A percentile compares a stretch with the other conserved stretches of the same genome.
These are phyloP conservation scores for Oithona nana DNA, from an alignment of 2,888 invertebrate genomes.

Conservation along the genomic window DNA sequence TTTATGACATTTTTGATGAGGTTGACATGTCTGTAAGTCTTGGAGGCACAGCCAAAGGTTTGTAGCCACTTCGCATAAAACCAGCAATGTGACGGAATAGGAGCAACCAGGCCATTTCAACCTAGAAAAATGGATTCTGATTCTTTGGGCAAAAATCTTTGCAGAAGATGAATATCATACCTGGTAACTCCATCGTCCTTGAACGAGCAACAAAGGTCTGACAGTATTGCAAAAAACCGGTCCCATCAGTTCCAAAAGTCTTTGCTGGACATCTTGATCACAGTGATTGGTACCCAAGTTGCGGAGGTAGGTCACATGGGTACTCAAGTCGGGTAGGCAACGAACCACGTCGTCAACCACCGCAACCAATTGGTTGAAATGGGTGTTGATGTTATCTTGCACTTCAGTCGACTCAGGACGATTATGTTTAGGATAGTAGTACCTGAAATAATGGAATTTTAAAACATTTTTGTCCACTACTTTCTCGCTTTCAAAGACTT, in stretches of 20 bases:
- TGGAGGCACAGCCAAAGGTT: not conserved
- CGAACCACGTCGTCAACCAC: not conserved
- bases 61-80: not conserved
- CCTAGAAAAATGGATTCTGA: not conserved
- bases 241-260: not conserved
- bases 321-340: not conserved
- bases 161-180: not conserved
- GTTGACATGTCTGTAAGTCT: too few species aligned
- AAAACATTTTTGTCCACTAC: too few species aligned
- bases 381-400: not conserved
- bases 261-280: not conserved
- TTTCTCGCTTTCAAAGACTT: too few species aligned
- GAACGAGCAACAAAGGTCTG: constrained; percentile 13
- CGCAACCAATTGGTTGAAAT: not conserved
- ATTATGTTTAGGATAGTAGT: not conserved
- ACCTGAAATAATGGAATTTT: too few species aligned
- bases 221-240: constrained; percentile 12
- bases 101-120: not conserved
- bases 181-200: constrained; percentile 6
- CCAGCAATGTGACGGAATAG: not conserved
- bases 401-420: not conserved
- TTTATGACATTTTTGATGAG: too few species aligned
- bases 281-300: not conserved
- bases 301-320: not conserved
- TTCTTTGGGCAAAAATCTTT: not conserved